Conservation (phyloP, 2,888 invertebrate species). For the Agrypnus murinus region DNA sequence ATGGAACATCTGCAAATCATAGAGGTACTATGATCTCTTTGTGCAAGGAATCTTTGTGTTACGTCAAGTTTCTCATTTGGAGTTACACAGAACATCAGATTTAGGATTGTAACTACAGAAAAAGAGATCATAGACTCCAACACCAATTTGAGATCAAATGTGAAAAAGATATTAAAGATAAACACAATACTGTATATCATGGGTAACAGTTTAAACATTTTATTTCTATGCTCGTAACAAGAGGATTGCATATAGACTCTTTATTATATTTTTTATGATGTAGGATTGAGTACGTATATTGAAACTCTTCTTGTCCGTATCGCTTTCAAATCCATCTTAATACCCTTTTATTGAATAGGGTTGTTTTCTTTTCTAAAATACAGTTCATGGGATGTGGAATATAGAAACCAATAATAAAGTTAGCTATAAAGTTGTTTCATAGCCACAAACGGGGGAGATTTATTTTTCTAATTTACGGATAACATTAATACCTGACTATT, state of each 20-base stretch:
- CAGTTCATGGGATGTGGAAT: not conserved
- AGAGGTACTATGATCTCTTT: too few species aligned
- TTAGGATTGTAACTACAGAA: too few species aligned
- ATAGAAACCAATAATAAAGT: slow-evolving; percentile 1
- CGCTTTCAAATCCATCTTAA: slow-evolving; percentile 22
- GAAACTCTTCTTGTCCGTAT: slow-evolving; percentile 6
- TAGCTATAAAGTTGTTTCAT: slow-evolving; percentile 18
- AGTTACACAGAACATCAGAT: too few species aligned
- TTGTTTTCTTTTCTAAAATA: slow-evolving; percentile 1
- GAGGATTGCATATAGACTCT: not conserved
- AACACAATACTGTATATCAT: too few species aligned
- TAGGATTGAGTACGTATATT: not conserved
- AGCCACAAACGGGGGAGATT: too few species aligned
- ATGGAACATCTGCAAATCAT: too few species aligned
- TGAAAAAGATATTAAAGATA: not conserved
- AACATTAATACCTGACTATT: too few species aligned
- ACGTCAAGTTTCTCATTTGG: too few species aligned
- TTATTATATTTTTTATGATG: not conserved
- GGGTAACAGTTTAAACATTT: not conserved
- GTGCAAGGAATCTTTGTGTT: too few species aligned
- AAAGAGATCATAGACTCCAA: too few species aligned
- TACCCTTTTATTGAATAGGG: slow-evolving; percentile 18
- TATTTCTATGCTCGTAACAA: not conserved
- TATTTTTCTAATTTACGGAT: too few species aligned
- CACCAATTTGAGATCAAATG: not conserved